These are phyloP conservation scores for Morone chrysops DNA, from an alignment of 2,113 vertebrate species.

Conservation along the genomic window DNA sequence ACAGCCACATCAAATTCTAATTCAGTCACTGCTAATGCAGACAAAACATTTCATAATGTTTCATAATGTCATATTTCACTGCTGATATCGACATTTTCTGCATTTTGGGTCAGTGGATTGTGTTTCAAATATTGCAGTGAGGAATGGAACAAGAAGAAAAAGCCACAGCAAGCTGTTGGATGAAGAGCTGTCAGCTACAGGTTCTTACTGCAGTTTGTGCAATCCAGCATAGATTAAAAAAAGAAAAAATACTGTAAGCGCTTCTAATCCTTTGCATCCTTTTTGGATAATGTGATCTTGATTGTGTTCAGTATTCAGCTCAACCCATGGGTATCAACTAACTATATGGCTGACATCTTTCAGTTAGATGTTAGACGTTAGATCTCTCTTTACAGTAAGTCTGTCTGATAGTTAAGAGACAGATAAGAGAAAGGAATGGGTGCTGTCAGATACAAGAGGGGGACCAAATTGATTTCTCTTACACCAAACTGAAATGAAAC, in stretches of 20 bases:
- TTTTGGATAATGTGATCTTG: constrained; percentile 1
- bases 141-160: constrained; percentile 3
- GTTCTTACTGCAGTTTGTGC: background rate
- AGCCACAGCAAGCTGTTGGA: constrained; percentile 10
- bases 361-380: background rate
- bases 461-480: constrained; percentile 31
- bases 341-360: constrained; percentile 8
- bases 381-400: background rate
- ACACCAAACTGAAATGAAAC: constrained; percentile 36
- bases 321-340: background rate
- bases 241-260: background rate
- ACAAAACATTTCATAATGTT: background rate
- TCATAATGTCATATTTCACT: too few species aligned
- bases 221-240: constrained; percentile 6
- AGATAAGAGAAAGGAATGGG: background rate
- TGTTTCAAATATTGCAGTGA: constrained; percentile 23
- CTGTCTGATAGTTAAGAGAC: constrained; percentile 15
- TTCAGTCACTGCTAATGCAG: background rate
- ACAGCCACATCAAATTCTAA: background rate
- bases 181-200: constrained; percentile 4
- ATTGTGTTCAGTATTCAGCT: background rate
- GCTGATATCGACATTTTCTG: constrained; percentile 7
- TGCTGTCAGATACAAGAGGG: constrained; percentile 13
- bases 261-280: background rate
- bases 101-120: background rate